Evolutionary conservation across 2,797 vertebrate genomes (phyloP), one percentile per base, ranked within the genome.

Genomic region (Heterohyrax brucei): DNA sequence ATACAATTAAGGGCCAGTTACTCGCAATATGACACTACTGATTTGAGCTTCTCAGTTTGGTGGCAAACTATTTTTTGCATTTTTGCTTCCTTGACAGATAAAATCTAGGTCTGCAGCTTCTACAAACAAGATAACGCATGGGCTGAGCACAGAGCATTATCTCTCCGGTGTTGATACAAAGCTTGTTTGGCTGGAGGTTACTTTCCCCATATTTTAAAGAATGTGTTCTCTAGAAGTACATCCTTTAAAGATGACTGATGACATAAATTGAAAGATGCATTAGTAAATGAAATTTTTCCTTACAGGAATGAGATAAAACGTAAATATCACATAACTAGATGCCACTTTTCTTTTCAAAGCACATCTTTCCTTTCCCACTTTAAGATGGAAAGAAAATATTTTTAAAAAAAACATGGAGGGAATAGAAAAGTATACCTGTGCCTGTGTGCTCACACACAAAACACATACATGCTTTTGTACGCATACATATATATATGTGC

Each of bases 1-100:
- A 78, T 46, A 26, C 8, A 62, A 50, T 53, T 80, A 89, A 93
- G 73, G 30, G 4, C n/a, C 66, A 81, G 61, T 66, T 91, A 81
- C 30, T 84, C 21, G 66, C 70, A 50, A 79, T 48, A n/a, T 5
- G 21, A 59, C 28, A 61, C 48, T 75, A 44, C 66, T 72, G 82
- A 94, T 87, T 53, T 78, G 59, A 86, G 44, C 24, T 88, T 87
- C 39, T 76, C 59, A 39, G 59, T 93, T 59, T 92, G 70, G 90
- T 61, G 44, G 50, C 24, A 92, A 50, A 64, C 22, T 1, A 18
- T 56, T 89, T 77, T 91, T 85, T 95, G 33, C 26, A 78, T 81
- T 64, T 78, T 87, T 75, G 28, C 21, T 88, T 93, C 19, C 89
- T 48, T 94, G 44, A 22, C 30, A 95, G 48, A 30, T 39, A 66